Evolutionary conservation across 2,888 invertebrate species (phyloP).

Genomic region (Dinocampus coccinellae): DNA sequence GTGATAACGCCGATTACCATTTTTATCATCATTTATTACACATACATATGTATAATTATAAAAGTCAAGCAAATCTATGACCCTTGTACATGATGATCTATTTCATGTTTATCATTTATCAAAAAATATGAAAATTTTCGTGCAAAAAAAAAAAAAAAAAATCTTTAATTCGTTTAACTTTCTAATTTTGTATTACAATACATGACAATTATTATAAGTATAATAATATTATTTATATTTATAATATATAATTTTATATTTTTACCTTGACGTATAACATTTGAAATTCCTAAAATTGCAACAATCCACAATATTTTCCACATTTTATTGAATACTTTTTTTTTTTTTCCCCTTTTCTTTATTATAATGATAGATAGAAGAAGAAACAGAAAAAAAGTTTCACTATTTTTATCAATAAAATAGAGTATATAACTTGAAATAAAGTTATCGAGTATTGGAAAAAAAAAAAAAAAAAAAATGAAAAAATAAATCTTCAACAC

Average conservation of each 20-base stretch:
- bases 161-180: neutral
- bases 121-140: neutral
- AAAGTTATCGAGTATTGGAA: neutral
- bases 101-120: neutral
- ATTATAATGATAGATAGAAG: too few species aligned
- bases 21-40: constrained; percentile 1
- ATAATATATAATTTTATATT: neutral
- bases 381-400: too few species aligned
- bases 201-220: neutral
- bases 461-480: too few species aligned
- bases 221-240: too few species aligned
- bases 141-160: neutral
- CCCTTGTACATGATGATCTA: neutral
- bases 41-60: neutral
- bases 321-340: constrained; percentile 38
- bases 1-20: constrained; percentile 16
- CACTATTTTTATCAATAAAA: too few species aligned
- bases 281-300: constrained; percentile 43
- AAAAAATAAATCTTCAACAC: too few species aligned
- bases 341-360: too few species aligned
- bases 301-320: constrained; percentile 43
- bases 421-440: too few species aligned
- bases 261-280: constrained; percentile 48
- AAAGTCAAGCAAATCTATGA: constrained; percentile 8
- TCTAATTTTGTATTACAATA: neutral